These are phyloP conservation scores for Ibycter americanus DNA, from an alignment of 2,797 vertebrate genomes.

Conservation along the genomic window DNA sequence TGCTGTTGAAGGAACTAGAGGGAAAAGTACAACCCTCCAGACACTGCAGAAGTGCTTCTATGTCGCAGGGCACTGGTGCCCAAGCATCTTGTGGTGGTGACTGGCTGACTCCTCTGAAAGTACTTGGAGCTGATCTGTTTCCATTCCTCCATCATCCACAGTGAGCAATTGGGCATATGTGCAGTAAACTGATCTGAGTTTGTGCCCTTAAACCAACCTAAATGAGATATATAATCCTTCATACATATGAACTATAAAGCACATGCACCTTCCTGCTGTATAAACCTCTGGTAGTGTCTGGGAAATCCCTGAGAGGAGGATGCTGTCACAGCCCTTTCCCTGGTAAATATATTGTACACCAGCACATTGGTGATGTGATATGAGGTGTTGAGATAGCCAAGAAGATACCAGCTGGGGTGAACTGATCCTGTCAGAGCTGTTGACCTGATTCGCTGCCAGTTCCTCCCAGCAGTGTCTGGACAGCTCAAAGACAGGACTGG, in stretches of 20 bases:
- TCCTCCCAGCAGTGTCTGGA: neutral
- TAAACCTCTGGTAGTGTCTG: neutral
- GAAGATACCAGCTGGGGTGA: neutral
- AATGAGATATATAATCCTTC: neutral
- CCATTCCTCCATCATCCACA: neutral
- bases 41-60: neutral
- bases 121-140: neutral
- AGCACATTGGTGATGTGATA: neutral
- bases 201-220: neutral
- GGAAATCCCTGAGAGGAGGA: neutral
- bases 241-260: neutral
- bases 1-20: neutral
- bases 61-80: neutral
- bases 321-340: neutral
- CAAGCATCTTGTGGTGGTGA: neutral
- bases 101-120: neutral
- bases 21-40: neutral
- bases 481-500: rapidly evolving
- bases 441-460: neutral
- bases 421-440: neutral
- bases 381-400: neutral
- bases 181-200: neutral
- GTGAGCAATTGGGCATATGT: neutral
- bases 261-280: neutral
- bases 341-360: neutral